phyloP scores from a whole-genome alignment of 2,797 vertebrate genomes.

The Thripadectes ignobilis region DNA sequence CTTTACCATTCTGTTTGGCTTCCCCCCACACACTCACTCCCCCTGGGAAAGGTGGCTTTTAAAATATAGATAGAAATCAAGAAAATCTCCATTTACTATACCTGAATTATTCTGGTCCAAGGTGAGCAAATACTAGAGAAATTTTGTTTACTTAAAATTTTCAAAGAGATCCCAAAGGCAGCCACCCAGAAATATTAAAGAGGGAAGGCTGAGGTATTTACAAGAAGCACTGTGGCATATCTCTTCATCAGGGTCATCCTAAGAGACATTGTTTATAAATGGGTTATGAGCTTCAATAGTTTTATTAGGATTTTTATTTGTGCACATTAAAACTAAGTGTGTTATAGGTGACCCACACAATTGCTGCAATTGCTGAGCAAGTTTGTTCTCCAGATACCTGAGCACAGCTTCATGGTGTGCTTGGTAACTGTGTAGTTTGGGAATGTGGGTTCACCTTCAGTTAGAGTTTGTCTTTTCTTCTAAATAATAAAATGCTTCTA shows the following conservation, averaged over 20 bases:
- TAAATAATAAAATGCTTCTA: neutral
- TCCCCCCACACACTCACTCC: no score
- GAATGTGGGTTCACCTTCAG: neutral
- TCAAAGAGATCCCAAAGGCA: neutral
- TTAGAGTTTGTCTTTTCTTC: neutral
- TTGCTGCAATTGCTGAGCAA: neutral
- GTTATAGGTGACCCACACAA: neutral
- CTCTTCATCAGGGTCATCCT: neutral
- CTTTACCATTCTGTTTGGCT: neutral
- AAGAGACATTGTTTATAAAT: constrained; percentile 48
- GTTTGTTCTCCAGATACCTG: neutral
- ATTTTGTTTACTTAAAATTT: constrained; percentile 29
- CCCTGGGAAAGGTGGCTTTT: neutral
- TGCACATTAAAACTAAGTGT: neutral
- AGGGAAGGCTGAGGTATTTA: neutral
- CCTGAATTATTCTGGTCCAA: neutral
- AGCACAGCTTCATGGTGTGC: neutral
- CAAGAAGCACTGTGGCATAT: neutral
- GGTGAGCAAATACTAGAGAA: neutral
- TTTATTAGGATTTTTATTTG: constrained; percentile 61
- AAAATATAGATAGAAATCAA: neutral
- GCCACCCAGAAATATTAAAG: constrained; percentile 18
- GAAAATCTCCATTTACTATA: neutral
- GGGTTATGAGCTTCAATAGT: constrained; percentile 13
- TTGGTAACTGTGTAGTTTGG: neutral